A percentile compares a stretch with the other conserved stretches of the same genome.
Evolutionary conservation across 2,888 invertebrate species (phyloP).

Genomic region (Tachina grossa): DNA sequence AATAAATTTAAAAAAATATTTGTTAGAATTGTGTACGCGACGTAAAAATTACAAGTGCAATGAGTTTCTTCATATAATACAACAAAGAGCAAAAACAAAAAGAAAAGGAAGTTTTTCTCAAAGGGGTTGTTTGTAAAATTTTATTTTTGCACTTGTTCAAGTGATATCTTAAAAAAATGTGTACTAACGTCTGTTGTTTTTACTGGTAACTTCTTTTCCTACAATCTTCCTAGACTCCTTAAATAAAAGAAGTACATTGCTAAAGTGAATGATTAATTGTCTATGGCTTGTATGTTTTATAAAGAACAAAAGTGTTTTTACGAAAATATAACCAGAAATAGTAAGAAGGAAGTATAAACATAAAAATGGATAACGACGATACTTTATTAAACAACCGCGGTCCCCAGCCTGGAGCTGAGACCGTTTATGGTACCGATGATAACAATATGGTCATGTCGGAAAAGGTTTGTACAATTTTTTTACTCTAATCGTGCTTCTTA

Average conservation of each 20-base stretch:
- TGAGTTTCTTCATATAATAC: constrained; percentile 10
- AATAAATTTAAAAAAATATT: constrained; percentile 12
- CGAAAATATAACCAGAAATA: constrained; percentile 2
- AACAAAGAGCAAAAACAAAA: constrained; percentile 9
- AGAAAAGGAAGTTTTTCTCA: constrained; percentile 3
- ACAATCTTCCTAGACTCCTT: constrained; percentile 1
- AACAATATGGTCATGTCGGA: constrained; percentile 99
- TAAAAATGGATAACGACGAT: constrained; percentile 81
- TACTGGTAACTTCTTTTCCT: constrained; percentile 14
- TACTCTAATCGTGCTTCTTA: not conserved
- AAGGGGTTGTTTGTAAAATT: constrained; percentile 55
- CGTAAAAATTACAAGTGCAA: not conserved
- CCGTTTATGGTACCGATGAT: constrained; percentile 97
- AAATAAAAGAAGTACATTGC: constrained; percentile 8
- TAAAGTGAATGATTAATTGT: constrained; percentile 24
- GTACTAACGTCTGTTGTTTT: constrained; percentile 12
- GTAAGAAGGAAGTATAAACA: constrained; percentile 4
- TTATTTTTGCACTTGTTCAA: constrained; percentile 26
- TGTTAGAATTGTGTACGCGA: constrained; percentile 6
- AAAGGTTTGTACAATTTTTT: constrained; percentile 84
- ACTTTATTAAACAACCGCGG: constrained; percentile 80
- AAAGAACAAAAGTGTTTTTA: constrained; percentile 56
- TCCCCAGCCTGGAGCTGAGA: constrained; percentile 88
- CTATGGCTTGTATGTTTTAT: constrained; percentile 6
- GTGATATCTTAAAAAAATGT: constrained; percentile 28